phyloP scores from a whole-genome alignment of 2,113 vertebrate genomes.

The Callocephalon fimbriatum region DNA sequence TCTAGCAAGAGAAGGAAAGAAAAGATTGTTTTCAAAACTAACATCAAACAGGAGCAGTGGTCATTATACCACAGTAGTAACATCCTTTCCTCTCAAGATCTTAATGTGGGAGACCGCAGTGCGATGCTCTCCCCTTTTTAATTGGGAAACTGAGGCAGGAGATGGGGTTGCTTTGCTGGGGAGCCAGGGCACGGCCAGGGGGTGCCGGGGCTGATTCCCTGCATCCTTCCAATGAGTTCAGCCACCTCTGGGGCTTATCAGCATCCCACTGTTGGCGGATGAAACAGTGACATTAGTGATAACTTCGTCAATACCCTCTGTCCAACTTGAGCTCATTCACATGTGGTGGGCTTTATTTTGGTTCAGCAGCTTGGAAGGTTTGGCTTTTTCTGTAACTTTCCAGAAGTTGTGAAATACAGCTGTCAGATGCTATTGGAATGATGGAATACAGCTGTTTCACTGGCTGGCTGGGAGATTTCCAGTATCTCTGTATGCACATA shows the following conservation, averaged over 20 bases:
- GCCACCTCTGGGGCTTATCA: background rate
- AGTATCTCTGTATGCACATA: background rate
- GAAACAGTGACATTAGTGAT: background rate
- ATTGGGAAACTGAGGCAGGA: background rate
- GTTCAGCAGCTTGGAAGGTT: background rate
- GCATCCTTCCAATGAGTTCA: background rate
- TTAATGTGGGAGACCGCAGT: rapidly evolving
- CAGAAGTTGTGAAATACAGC: background rate
- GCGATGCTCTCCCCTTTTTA: background rate
- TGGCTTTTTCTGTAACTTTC: background rate
- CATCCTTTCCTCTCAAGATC: background rate
- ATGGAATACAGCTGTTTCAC: background rate
- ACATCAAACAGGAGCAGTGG: rapidly evolving
- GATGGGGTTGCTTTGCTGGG: background rate
- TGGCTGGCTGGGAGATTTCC: background rate
- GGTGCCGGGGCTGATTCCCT: background rate
- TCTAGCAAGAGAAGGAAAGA: background rate
- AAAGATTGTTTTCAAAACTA: background rate
- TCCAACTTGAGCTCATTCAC: background rate
- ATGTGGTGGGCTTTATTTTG: background rate
- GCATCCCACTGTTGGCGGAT: background rate
- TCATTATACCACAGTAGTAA: rapidly evolving
- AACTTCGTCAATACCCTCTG: background rate
- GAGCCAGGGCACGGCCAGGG: rapidly evolving
- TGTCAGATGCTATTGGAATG: rapidly evolving